Evolutionary conservation across 2,113 vertebrate genomes (phyloP).

Genomic region (Rhabdomys dilectus): DNA sequence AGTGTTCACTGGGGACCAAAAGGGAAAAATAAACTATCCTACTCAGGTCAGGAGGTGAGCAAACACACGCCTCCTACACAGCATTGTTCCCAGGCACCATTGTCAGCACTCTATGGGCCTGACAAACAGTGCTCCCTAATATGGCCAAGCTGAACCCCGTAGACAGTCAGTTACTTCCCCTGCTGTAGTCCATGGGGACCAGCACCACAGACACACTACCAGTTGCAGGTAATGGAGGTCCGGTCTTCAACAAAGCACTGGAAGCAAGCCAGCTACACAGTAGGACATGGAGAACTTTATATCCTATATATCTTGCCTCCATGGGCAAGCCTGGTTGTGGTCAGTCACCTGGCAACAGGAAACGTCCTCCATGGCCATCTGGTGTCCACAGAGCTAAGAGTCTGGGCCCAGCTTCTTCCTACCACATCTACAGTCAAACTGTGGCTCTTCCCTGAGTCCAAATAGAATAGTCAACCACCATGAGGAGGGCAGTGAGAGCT

Average conservation of each 20-base stretch:
- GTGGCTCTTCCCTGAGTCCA: background rate
- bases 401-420: background rate
- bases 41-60: constrained; percentile 58
- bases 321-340: background rate
- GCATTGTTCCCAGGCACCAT: constrained; percentile 53
- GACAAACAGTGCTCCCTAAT: constrained; percentile 66
- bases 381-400: background rate
- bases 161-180: constrained; percentile 69
- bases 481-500: background rate
- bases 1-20: background rate
- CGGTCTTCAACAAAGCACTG: constrained; percentile 68
- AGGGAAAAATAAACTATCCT: constrained; percentile 46
- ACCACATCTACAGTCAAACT: background rate
- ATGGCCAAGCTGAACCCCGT: constrained; percentile 50
- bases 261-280: constrained; percentile 21
- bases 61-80: constrained; percentile 40
- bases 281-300: background rate
- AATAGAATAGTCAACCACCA: background rate
- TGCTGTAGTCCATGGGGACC: constrained; percentile 49
- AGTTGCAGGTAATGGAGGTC: constrained; percentile 49
- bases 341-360: background rate
- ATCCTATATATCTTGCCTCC: background rate
- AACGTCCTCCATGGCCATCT: background rate
- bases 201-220: background rate
- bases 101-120: constrained; percentile 63